These are phyloP conservation scores for Sciurus niger DNA, from an alignment of 2,113 vertebrate species.

Conservation along the genomic window DNA sequence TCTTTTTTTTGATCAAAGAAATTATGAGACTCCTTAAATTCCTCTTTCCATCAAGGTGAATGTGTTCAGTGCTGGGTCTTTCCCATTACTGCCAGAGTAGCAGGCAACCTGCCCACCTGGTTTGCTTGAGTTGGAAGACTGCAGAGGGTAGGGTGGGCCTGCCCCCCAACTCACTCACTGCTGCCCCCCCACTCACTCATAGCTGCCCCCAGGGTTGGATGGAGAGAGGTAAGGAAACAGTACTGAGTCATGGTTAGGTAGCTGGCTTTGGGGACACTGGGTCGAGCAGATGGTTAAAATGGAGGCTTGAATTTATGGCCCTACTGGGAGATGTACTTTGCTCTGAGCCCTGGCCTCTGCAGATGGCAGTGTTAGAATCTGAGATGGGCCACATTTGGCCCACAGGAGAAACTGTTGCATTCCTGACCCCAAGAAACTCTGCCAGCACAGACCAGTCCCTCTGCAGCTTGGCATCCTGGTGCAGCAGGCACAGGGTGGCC, in stretches of 20 bases:
- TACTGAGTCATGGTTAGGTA: not conserved
- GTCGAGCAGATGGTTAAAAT: not conserved
- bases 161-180: no score
- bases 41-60: not conserved
- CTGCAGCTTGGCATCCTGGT: not conserved
- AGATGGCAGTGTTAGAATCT: not conserved
- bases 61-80: not conserved
- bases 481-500: not conserved
- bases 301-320: not conserved
- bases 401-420: not conserved
- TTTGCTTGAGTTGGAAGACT: not conserved
- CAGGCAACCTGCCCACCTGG: no score
- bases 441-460: not conserved
- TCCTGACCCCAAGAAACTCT: no score
- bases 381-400: not conserved
- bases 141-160: no score
- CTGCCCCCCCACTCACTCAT: not conserved
- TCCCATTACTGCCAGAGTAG: no score
- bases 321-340: not conserved
- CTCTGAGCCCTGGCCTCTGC: not conserved
- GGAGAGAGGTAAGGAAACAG: not conserved
- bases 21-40: not conserved
- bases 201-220: not conserved
- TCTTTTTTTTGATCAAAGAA: not conserved
- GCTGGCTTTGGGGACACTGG: not conserved